Evolutionary conservation across 2,888 invertebrate genomes (phyloP).

Genomic region (Leptogaster cylindrica): DNA sequence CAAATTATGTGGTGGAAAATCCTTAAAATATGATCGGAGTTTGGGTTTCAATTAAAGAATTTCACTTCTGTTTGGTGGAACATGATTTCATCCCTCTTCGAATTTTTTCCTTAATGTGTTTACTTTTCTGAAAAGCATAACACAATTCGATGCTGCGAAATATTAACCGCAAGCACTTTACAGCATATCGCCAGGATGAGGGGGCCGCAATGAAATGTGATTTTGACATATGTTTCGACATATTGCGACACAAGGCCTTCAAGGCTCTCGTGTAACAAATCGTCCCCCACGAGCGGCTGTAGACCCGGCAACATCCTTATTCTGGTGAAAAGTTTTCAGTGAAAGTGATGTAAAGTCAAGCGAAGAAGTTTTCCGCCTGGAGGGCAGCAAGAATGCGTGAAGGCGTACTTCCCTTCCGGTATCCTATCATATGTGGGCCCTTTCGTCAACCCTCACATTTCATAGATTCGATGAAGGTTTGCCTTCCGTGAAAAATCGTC

Average conservation of each 20-base stretch:
- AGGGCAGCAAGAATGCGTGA: constrained; percentile 35
- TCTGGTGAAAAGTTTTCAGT: constrained; percentile 21
- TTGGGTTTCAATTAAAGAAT: constrained; percentile 23
- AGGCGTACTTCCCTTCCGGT: constrained; percentile 39
- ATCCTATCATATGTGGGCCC: constrained; percentile 21
- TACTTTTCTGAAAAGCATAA: constrained; percentile 24
- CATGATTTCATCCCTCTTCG: background rate
- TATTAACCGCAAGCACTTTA: constrained; percentile 17
- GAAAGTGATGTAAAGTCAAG: constrained; percentile 29
- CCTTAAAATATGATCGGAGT: background rate
- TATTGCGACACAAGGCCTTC: constrained; percentile 10
- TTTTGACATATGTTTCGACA: constrained; percentile 39
- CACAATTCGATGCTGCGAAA: too few species aligned
- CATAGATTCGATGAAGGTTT: constrained; percentile 7
- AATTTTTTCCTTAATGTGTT: constrained; percentile 22
- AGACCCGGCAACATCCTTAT: constrained; percentile 3
- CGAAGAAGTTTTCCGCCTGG: constrained; percentile 33
- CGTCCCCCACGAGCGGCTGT: background rate
- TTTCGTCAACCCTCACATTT: constrained; percentile 2
- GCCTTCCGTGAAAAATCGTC: constrained; percentile 38
- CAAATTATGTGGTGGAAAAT: too few species aligned
- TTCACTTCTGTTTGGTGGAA: background rate
- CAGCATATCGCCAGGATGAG: background rate
- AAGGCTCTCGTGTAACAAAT: constrained; percentile 18
- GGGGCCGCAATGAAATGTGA: constrained; percentile 17